These are phyloP conservation scores for Busseola fusca DNA, from an alignment of 2,888 invertebrate genomes.

Conservation along the genomic window DNA sequence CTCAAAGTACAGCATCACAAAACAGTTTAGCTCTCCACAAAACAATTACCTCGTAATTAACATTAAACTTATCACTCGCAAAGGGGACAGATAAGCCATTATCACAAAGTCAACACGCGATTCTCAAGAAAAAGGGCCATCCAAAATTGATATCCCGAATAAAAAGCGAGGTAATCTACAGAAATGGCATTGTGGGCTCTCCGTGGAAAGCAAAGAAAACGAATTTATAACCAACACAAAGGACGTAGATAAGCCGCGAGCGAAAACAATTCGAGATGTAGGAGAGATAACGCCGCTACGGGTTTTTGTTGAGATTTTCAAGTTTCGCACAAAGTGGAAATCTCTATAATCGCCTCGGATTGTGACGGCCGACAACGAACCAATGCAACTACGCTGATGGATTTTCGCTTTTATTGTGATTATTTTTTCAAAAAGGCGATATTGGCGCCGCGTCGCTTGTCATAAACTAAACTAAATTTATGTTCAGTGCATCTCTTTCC, in stretches of 20 bases:
- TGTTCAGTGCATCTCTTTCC: too few species aligned
- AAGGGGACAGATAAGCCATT: conserved; percentile 51
- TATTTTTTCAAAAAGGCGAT: conserved; percentile 53
- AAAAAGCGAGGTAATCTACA: conserved; percentile 64
- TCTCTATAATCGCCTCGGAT: conserved; percentile 68
- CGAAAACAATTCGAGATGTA: conserved; percentile 73
- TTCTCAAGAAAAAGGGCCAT: conserved; percentile 57
- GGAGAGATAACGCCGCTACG: conserved; percentile 64
- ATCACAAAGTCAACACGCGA: conserved; percentile 60
- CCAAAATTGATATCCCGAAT: conserved; percentile 66
- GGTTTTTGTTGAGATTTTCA: conserved; percentile 68
- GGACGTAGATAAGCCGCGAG: conserved; percentile 71
- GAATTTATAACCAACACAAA: conserved; percentile 72
- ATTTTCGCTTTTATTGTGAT: conserved; percentile 64
- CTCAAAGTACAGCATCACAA: conserved; percentile 26
- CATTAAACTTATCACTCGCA: conserved; percentile 51
- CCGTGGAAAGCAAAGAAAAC: conserved; percentile 68
- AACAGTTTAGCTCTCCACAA: conserved; percentile 41
- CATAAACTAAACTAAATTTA: too few species aligned
- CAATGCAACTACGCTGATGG: conserved; percentile 65
- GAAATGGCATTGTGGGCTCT: conserved; percentile 62
- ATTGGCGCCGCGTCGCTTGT: background rate
- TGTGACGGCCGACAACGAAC: conserved; percentile 59
- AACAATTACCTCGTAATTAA: conserved; percentile 56
- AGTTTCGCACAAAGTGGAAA: conserved; percentile 63